Evolutionary conservation across 1,140 invertebrate species (phyloP).

Genomic region (Temnothorax longispinosus): DNA sequence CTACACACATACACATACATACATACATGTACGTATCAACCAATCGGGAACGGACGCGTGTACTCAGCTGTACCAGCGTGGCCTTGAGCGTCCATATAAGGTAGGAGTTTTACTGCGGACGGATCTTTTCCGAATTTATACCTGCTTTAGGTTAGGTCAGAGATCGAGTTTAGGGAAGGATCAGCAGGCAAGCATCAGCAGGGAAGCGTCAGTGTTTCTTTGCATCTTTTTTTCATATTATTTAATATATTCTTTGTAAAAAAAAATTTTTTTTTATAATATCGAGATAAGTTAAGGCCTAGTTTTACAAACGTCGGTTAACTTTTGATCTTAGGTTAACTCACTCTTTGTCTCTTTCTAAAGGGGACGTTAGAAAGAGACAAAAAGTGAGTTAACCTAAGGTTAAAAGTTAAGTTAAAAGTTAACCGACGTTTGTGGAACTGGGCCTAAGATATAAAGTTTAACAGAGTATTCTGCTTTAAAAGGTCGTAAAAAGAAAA

Average conservation of each 20-base stretch:
- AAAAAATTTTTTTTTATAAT: too few species aligned
- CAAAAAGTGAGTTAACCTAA: too few species aligned
- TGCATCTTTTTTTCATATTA: neutral
- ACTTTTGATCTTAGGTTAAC: too few species aligned
- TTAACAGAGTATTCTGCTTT: too few species aligned
- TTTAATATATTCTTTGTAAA: neutral
- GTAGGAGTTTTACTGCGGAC: slow-evolving; percentile 35
- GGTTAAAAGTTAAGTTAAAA: too few species aligned
- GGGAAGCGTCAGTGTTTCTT: neutral
- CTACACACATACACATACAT: neutral
- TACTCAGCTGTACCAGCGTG: slow-evolving; percentile 52
- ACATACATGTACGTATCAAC: neutral
- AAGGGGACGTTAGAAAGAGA: too few species aligned
- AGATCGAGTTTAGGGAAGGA: neutral
- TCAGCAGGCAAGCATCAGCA: neutral
- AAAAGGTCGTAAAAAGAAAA: too few species aligned
- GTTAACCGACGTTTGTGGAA: too few species aligned
- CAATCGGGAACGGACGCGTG: slow-evolving; percentile 41
- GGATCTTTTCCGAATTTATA: neutral
- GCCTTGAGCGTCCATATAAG: slow-evolving; percentile 55
- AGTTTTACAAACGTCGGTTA: too few species aligned
- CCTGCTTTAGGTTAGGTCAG: slow-evolving; percentile 51
- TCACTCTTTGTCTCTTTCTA: too few species aligned
- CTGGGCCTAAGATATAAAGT: too few species aligned
- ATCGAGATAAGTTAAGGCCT: neutral